These are phyloP conservation scores for Argyra leucocephala DNA, from an alignment of 2,888 invertebrate species.

Conservation along the genomic window DNA sequence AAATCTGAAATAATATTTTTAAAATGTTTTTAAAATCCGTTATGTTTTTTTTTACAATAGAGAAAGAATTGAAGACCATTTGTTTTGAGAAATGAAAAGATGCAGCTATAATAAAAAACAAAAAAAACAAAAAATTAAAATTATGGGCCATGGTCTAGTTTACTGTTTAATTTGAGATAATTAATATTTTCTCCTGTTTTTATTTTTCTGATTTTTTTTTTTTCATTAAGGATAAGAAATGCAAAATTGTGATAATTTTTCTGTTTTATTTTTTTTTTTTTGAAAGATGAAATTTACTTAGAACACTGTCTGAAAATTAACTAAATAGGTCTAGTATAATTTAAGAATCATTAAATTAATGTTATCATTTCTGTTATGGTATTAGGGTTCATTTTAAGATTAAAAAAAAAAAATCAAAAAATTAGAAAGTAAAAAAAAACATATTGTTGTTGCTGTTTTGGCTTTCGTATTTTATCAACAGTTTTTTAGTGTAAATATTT, in stretches of 20 bases:
- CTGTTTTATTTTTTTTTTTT: not conserved
- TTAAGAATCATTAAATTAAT: not conserved
- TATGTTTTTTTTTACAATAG: too few relatives aligned
- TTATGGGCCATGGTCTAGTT: not conserved
- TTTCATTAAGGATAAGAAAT: not conserved
- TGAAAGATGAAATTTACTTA: too few relatives aligned
- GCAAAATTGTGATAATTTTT: not conserved
- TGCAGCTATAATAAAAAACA: too few relatives aligned
- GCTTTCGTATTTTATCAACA: not conserved
- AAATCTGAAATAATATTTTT: too few relatives aligned
- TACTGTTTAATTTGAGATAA: constrained; percentile 1
- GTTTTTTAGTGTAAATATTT: not conserved
- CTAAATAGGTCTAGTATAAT: constrained; percentile 1
- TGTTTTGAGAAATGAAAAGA: too few relatives aligned
- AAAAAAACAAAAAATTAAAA: not conserved
- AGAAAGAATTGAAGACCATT: too few relatives aligned
- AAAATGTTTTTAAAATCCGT: too few relatives aligned
- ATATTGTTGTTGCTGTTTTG: not conserved
- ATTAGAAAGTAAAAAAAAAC: too few relatives aligned
- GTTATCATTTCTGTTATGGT: not conserved
- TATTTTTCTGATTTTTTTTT: not conserved
- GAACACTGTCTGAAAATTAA: not conserved
- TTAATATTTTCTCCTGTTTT: not conserved
- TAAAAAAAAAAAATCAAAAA: not conserved
- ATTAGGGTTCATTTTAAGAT: not conserved